These are phyloP conservation scores for Stratiolaelaps scimitus DNA, from an alignment of 1,140 invertebrate genomes.

Conservation along the genomic window DNA sequence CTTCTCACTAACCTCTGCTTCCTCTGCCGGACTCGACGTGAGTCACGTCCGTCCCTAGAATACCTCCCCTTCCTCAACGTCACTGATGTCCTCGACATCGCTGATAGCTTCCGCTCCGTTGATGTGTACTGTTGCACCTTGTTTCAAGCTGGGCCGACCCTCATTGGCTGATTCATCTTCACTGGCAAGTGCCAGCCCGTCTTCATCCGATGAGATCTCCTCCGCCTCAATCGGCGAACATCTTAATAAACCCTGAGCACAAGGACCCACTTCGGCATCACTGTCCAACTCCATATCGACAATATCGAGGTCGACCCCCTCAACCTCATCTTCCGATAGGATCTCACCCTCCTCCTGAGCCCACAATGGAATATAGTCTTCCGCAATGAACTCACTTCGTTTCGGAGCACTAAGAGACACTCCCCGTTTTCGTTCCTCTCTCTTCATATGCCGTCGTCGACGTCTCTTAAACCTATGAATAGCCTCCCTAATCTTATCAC, in stretches of 20 bases:
- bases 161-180: not conserved
- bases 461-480: not conserved
- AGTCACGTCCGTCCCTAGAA: not conserved
- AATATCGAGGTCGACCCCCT: not conserved
- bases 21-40: too few species aligned
- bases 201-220: slow-evolving; percentile 9
- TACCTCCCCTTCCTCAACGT: slow-evolving; percentile 24
- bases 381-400: too few species aligned
- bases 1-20: too few species aligned
- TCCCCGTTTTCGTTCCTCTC: not conserved
- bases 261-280: not conserved
- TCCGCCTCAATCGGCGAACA: too few species aligned
- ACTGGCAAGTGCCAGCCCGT: not conserved
- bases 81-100: slow-evolving; percentile 15
- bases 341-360: slow-evolving; percentile 19
- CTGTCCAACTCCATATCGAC: slow-evolving; percentile 24
- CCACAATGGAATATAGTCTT: slow-evolving; percentile 11
- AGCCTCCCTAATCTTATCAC: slow-evolving; percentile 12
- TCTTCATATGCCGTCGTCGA: not conserved
- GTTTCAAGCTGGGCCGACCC: not conserved
- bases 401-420: not conserved
- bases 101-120: not conserved
- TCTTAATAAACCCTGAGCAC: too few species aligned
- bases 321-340: not conserved
- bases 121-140: not conserved